Evolutionary conservation across 2,888 invertebrate species (phyloP), one percentile per base, ranked within the genome.

Genomic region (Beris chalybata): DNA sequence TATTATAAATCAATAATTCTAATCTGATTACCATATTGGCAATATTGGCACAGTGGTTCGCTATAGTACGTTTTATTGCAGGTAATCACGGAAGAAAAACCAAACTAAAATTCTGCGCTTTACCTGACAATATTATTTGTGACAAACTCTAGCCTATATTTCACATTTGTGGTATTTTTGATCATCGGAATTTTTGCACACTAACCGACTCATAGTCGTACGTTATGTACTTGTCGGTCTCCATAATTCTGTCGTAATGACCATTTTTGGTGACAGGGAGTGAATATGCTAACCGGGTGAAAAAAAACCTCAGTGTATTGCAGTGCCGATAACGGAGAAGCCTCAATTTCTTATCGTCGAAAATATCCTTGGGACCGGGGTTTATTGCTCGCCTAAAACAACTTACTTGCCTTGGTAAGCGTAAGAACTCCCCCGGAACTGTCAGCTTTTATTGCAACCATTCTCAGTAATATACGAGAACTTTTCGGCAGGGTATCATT

Each of bases 401-500:
- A 61, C 61, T 50, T 50, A 38, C 52, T 43, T 12, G 52, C 61
- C 15, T 50, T 15, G 50, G 22, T 29, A 52, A 61, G 61, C 38
- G 32, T 67, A 56, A 52, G 38, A 56, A 64, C 68, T 68, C 56
- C 64, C 59, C 48, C 31, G 61, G 52, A 69, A 64, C 52, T 43
- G 54, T 68, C 65, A 30, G 68, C 59, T 67, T 57, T 69, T 67
- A 70, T 71, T 68, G 61, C 68, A 56, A 66, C 56, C 67, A 66
- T 68, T 57, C 64, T 70, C 65, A 64, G 67, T 67, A 65, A 71
- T 67, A 68, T 70, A 67, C 68, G 66, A 64, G 65, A 71, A 68
- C 68, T 67, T 67, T 64, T 56, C 64, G 68, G 55, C 65, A 66
- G 45, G 47, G 48, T 61, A 38, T 55, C 61, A 43, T 45, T 55